Evolutionary conservation across 2,888 invertebrate genomes (phyloP).

Genomic region (Lepidochitona cinerea): DNA sequence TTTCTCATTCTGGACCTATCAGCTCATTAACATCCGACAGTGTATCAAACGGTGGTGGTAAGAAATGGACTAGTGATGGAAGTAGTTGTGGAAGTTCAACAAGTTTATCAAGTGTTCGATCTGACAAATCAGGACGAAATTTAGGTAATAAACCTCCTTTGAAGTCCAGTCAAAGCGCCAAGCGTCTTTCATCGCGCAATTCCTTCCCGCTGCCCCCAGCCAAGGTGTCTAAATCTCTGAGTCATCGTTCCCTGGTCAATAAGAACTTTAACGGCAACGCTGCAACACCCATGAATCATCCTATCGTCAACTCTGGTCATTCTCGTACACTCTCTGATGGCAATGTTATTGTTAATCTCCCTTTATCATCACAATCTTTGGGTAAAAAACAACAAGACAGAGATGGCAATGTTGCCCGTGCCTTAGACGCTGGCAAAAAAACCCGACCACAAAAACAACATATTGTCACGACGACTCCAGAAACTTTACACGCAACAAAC

Average conservation of each 20-base stretch:
- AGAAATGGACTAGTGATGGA: neutral
- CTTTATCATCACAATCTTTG: too few species aligned
- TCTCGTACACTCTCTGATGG: neutral
- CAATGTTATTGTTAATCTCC: neutral
- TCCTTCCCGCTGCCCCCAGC: neutral
- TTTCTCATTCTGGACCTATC: neutral
- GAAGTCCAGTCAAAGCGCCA: too few species aligned
- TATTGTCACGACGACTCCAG: too few species aligned
- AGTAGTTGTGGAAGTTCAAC: neutral
- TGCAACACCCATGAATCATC: neutral
- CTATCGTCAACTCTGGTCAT: neutral
- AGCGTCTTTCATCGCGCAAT: neutral
- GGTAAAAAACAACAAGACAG: too few species aligned
- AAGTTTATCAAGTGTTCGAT: neutral
- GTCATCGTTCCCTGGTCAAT: neutral
- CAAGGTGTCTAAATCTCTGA: neutral
- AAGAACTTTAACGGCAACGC: neutral
- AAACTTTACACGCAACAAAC: too few species aligned
- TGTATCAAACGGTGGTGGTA: neutral
- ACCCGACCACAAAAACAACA: too few species aligned
- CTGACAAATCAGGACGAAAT: too few species aligned
- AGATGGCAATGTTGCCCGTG: too few species aligned
- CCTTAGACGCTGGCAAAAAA: too few species aligned
- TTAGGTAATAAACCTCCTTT: too few species aligned
- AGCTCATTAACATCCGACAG: neutral